Conservation (phyloP, 2,797 vertebrate genomes). For the Trachops cirrhosus region DNA sequence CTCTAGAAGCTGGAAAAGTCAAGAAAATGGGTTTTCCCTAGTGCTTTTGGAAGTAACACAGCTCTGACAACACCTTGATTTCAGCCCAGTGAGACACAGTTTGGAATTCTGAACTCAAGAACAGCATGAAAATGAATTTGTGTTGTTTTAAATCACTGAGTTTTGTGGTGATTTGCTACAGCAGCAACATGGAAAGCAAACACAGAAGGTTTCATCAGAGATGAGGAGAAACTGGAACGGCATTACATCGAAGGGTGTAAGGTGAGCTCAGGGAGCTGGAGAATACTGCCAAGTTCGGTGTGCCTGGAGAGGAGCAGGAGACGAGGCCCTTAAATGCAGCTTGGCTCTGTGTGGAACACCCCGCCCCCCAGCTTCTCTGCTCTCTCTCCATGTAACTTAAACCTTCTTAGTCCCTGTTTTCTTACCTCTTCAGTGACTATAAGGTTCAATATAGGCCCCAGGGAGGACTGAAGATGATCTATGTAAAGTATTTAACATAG, state of each 20-base stretch:
- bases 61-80: background rate
- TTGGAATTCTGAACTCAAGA: background rate
- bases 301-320: background rate
- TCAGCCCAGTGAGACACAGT: background rate
- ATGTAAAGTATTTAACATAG: background rate
- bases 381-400: background rate
- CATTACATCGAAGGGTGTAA: background rate
- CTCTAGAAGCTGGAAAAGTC: background rate
- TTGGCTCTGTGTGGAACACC: background rate
- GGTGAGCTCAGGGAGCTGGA: background rate
- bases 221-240: background rate
- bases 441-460: background rate
- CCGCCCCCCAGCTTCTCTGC: background rate
- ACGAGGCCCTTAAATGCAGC: background rate
- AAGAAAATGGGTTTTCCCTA: background rate
- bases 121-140: background rate
- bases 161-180: background rate
- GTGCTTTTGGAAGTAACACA: background rate
- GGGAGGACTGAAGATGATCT: background rate
- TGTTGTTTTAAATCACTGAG: background rate
- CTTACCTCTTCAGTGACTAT: background rate
- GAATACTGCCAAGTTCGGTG: background rate
- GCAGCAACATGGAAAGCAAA: background rate
- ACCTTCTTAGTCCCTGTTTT: background rate
- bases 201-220: background rate